phyloP scores from a whole-genome alignment of 2,797 vertebrate species.

The Oryzias dopingdopingensis region DNA sequence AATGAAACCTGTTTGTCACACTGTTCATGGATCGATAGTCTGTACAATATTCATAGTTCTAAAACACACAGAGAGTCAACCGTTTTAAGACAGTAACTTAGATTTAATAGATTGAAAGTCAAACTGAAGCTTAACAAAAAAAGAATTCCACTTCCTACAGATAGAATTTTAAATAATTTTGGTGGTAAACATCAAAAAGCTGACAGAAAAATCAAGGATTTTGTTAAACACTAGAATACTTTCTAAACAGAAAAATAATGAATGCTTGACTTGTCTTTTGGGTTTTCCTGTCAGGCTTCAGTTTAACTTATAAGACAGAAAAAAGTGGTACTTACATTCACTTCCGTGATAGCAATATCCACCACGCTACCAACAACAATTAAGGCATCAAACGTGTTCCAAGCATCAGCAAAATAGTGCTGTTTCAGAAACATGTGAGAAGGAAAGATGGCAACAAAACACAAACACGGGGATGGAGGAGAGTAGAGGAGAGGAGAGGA shows the following conservation, averaged over 20 bases:
- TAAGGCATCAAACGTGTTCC: conserved; percentile 99
- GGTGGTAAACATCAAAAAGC: too few species aligned
- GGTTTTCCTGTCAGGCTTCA: conserved; percentile 65
- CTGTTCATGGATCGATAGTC: conserved; percentile 16
- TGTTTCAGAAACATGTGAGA: conserved; percentile 78
- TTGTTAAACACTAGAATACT: too few species aligned
- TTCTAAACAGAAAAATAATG: too few species aligned
- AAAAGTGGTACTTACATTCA: conserved; percentile 84
- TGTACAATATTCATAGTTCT: conserved; percentile 16
- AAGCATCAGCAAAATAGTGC: conserved; percentile 99
- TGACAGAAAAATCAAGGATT: too few species aligned
- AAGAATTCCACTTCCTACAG: neutral
- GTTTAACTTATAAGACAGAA: conserved; percentile 53
- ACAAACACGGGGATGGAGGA: conserved; percentile 43
- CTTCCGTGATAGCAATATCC: conserved; percentile 99
- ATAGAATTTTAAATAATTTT: too few species aligned
- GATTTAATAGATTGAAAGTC: conserved; percentile 20
- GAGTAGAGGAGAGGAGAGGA: conserved; percentile 6
- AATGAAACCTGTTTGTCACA: conserved; percentile 25
- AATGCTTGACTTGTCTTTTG: conserved; percentile 14
- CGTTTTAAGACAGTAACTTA: conserved; percentile 21
- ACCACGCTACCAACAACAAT: conserved; percentile 99
- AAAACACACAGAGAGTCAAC: conserved; percentile 26
- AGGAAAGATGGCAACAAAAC: conserved; percentile 64
- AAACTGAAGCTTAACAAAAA: conserved; percentile 67